Conservation (phyloP, 1,140 invertebrate species). For the Brachystomella parvula region DNA sequence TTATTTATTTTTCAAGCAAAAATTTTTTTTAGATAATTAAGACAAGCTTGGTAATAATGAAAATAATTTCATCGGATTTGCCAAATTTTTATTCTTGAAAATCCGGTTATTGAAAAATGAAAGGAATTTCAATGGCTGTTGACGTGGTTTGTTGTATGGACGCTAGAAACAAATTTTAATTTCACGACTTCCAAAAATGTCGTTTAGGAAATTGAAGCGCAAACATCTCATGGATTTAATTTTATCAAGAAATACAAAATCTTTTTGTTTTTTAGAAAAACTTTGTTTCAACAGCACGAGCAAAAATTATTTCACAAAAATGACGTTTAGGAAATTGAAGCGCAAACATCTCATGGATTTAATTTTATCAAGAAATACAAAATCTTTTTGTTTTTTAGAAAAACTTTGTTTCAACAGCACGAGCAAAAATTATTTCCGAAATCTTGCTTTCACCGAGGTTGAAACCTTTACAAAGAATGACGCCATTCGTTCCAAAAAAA, state of each 20-base stretch:
- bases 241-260: background rate
- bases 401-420: background rate
- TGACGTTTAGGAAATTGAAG: background rate
- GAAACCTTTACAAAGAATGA: constrained; percentile 9
- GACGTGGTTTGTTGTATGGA: too few species aligned
- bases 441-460: background rate
- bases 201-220: background rate
- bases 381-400: background rate
- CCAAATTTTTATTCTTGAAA: too few species aligned
- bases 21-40: background rate
- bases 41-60: too few species aligned
- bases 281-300: background rate
- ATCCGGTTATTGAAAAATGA: too few species aligned
- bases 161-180: background rate
- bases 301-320: background rate
- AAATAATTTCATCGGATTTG: too few species aligned
- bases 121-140: too few species aligned
- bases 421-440: background rate
- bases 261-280: background rate
- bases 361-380: background rate
- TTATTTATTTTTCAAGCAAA: background rate
- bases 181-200: background rate
- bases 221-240: background rate
- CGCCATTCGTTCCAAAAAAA: too few species aligned
- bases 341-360: background rate